Base-by-base conservation (phyloP, 2,888 invertebrate genomes). In the Hyposoter dolosus region DNA sequence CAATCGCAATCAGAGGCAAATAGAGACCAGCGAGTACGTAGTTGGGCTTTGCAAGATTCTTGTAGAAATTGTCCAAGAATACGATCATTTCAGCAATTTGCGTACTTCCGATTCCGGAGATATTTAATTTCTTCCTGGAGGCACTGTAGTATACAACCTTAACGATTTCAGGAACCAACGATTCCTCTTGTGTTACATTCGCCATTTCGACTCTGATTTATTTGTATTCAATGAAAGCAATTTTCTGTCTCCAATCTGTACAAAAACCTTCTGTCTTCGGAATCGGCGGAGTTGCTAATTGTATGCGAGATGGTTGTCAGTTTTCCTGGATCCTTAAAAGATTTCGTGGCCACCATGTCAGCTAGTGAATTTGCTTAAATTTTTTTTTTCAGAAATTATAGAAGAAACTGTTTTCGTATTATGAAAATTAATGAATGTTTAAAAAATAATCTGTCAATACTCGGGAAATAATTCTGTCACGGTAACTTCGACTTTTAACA, bases 1-100 rank as follows among this genome's bases (percentile, higher is more conserved):
- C 96, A 69, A 96, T 90, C 19, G 96, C 89, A 84, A 96, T 96
- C 4, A 96, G 95, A 0, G 96, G 96, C 81, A 96, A 95, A 89
- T 97, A 97, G 28, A 96, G 94, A 0, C 95, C 95, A 81, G 97
- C 96, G 56, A 97, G 94, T 17, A 96, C 23, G 75, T 92, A 91
- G 88, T 92, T 90, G 15, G 89, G 89, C 35, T 35, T 43, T 90
- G 83, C 12, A 40, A 93, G 89, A 32, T 89, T 82, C 12, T 91
- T 86, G 78, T 90, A 92, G 32, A 92, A 89, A 9, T 87, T 81
- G 82, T 86, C 88, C 23, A 91, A 72, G 40, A 90, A 87, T 15
- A 89, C 87, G 12, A 79, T 79, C 86, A 90, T 88, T 50, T 88
- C 45, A 5, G 90, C 88, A n/a, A 86, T 72, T 32, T 86, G 76